A percentile compares a stretch with the other conserved stretches of the same genome.
phyloP scores from a whole-genome alignment of 1,140 invertebrate genomes.

The Heliconius melpomene region DNA sequence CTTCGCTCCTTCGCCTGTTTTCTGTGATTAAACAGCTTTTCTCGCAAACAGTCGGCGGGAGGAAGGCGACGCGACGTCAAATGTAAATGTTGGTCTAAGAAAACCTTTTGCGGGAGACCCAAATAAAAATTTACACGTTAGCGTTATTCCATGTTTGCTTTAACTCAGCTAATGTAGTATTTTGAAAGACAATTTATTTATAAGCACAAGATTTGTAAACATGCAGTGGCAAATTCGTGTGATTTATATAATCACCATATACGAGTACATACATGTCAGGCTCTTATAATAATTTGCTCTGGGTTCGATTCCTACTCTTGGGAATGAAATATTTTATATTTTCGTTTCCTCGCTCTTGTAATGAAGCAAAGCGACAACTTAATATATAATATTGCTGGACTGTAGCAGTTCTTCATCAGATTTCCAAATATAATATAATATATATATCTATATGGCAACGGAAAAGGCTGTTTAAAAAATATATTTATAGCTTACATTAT shows the following conservation, averaged over 20 bases:
- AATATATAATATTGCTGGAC: no score
- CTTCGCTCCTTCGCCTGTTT: conserved; percentile 63
- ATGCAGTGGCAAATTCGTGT: neutral
- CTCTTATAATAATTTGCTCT: no score
- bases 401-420: no score
- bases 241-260: neutral
- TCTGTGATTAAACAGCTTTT: conserved; percentile 75
- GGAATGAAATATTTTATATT: no score
- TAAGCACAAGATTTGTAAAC: neutral
- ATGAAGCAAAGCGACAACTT: no score
- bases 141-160: conserved; percentile 40
- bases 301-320: no score
- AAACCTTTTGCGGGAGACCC: conserved; percentile 63
- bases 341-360: no score
- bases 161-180: conserved; percentile 19
- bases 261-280: neutral
- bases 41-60: conserved; percentile 54
- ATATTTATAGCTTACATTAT: no score
- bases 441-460: no score
- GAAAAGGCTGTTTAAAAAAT: no score
- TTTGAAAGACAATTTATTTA: conserved; percentile 26
- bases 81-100: conserved; percentile 70
- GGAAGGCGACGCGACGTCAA: conserved; percentile 50
- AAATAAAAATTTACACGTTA: conserved; percentile 65
- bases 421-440: no score